Base-by-base conservation (phyloP, 1,140 invertebrate species). In the Caenorhabditis latens region DNA sequence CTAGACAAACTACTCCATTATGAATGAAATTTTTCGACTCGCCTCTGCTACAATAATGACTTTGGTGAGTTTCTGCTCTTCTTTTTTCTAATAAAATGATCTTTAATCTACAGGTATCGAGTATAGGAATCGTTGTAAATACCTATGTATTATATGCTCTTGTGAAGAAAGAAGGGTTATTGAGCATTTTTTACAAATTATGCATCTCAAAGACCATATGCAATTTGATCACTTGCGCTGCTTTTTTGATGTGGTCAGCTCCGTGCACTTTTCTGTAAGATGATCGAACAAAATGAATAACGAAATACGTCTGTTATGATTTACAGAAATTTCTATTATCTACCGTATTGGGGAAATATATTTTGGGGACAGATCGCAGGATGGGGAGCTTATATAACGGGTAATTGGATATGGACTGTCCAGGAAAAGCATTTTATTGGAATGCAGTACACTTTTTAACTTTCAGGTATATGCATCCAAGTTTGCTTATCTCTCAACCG, bases 11-110 rank as follows among this genome's bases (percentile, higher is more conserved):
- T 79, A 50, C 71, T 79, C n/a, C 0, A 50, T 19, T 50, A 79
- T 79, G 19, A n/a, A 79, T 79, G 71, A 50, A 79, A 50, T 79
- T 46, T 50, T 79, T 79, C 71, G 71, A 79, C 71, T 79, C 46
- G 1, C 46, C 13, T 21, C 46, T 79, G 71, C 71, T 53, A 79
- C 67, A n/a, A 48, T 48, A 46, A 71, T 48, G 67, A n/a, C 46
- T 53, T 79, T n/a, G 46, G 43, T 50, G 53, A 14, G 13, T 50
- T 79, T 79, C 11, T 3, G 9, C 40, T 50, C n/a, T 79, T 16
- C n/a, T 21, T 50, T 79, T 53, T 11, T 32, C 8, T 42, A 40
- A 65, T 8, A 14, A 32, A 46, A 71, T 14, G 65, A 71, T 71
- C 65, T 71, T 24, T 79, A 46, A 79, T 46, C n/a, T 50, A 24